phyloP scores from a whole-genome alignment of 2,113 vertebrate genomes.

The Oceanites oceanicus region DNA sequence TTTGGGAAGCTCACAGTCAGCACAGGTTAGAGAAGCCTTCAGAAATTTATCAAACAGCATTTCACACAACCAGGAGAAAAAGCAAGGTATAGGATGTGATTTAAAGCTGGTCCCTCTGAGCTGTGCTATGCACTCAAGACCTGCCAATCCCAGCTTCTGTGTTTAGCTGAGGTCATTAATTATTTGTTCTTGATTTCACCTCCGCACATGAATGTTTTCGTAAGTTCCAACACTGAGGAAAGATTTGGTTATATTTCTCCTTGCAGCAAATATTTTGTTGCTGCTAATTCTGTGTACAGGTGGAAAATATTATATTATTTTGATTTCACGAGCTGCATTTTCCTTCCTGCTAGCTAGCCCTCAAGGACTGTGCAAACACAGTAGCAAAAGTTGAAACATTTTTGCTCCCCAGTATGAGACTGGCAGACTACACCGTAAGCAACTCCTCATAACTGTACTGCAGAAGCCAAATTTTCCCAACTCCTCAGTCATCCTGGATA shows the following conservation, averaged over 20 bases:
- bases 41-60: not conserved
- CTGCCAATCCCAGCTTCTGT: not conserved
- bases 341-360: not conserved
- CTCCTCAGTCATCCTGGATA: not conserved
- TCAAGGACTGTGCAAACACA: not conserved
- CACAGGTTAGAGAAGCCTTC: not conserved
- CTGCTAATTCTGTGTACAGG: not conserved
- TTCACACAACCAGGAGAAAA: not conserved
- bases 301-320: not conserved
- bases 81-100: not conserved
- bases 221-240: not conserved
- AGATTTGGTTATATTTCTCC: not conserved
- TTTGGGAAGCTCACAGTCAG: not conserved
- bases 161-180: not conserved
- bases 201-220: not conserved
- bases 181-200: not conserved
- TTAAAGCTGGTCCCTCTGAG: not conserved
- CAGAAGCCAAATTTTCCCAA: not conserved
- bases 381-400: not conserved
- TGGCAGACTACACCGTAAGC: not conserved
- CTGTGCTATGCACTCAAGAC: not conserved
- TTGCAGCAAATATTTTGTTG: not conserved
- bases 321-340: not conserved
- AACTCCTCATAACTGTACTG: not conserved
- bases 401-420: not conserved